Evolutionary conservation across 2,113 vertebrate species (phyloP), one percentile per base, ranked within the genome.

Genomic region (Oreotrochilus melanogaster): DNA sequence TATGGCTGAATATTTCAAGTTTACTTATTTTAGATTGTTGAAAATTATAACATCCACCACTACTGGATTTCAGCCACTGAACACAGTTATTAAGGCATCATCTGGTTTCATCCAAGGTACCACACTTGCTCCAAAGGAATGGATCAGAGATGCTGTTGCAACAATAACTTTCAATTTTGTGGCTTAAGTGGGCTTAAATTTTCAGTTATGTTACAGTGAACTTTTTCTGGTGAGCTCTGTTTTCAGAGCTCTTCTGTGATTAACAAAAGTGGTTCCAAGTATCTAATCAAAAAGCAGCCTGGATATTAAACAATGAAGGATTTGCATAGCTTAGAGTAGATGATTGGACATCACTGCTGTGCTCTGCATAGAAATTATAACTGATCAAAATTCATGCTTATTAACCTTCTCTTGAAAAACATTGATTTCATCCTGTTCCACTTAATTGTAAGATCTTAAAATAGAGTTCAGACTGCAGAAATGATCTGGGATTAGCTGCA

Each of bases 231-330:
- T 48, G 47, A 93, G 69, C 69, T 31, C n/a, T n/a, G 17, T 82
- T 71, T 71, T 58, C 69, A 93, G 64, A 90, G 67, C 83, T 80
- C 88, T 94, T 90, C 80, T 78, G 83, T 86, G 79, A 93, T 78
- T 80, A 88, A 51, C 92, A 31, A 64, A 86, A 86, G 92, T 92
- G 79, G 67, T 78, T 94, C 92, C 82, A 87, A 93, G 88, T 21
- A 72, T 74, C 93, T 88, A 33, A 92, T 84, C 75, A 92, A 86
- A 83, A 60, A 0, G 16, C 51, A 88, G 75, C 17, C 78, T 84
- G 88, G 91, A 14, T 93, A 64, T 71, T 86, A 92, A 92, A 92
- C 83, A 67, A 90, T 30, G 47, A 71, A 90, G 42, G 78, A 94
- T 91, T 84, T 95, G 92, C 94, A 92, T 58, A 83, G 82, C 88